Conservation (phyloP, 1,140 invertebrate genomes). For the Capitella teleta region DNA sequence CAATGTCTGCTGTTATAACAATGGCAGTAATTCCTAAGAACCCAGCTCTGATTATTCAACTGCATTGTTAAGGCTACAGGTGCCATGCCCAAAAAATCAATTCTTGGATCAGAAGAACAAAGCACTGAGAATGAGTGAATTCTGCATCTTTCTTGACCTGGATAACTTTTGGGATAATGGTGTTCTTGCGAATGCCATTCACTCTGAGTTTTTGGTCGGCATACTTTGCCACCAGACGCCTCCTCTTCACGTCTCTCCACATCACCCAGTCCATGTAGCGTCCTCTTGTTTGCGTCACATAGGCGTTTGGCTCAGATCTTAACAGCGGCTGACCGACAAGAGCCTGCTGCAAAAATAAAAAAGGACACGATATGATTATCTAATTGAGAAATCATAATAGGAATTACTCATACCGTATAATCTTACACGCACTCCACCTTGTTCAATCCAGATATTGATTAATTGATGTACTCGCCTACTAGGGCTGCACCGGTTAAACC, state of each 20-base stretch:
- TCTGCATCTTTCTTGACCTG: slow-evolving; percentile 21
- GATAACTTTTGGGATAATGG: slow-evolving; percentile 67
- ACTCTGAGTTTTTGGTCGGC: slow-evolving; percentile 59
- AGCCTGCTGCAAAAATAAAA: too few relatives aligned
- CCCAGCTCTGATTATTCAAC: neutral
- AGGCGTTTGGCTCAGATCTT: too few relatives aligned
- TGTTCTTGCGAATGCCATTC: slow-evolving; percentile 65
- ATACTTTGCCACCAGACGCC: slow-evolving; percentile 59
- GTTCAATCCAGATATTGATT: too few relatives aligned
- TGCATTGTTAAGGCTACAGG: neutral
- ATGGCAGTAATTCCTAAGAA: neutral
- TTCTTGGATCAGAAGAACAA: neutral
- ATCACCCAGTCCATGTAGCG: slow-evolving; percentile 62
- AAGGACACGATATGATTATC: too few relatives aligned
- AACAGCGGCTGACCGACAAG: too few relatives aligned
- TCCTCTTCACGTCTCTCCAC: slow-evolving; percentile 68
- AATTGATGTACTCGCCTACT: too few relatives aligned
- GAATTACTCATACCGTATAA: too few relatives aligned
- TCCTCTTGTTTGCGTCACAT: slow-evolving; percentile 11
- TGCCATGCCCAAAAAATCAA: slow-evolving; percentile 1
- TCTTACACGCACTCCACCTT: too few relatives aligned
- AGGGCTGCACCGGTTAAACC: too few relatives aligned
- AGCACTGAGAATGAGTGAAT: neutral
- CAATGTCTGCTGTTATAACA: too few relatives aligned
- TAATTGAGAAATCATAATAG: too few relatives aligned